Base-by-base conservation (phyloP, 2,888 invertebrate genomes). In the Zaprionus bogoriensis region DNA sequence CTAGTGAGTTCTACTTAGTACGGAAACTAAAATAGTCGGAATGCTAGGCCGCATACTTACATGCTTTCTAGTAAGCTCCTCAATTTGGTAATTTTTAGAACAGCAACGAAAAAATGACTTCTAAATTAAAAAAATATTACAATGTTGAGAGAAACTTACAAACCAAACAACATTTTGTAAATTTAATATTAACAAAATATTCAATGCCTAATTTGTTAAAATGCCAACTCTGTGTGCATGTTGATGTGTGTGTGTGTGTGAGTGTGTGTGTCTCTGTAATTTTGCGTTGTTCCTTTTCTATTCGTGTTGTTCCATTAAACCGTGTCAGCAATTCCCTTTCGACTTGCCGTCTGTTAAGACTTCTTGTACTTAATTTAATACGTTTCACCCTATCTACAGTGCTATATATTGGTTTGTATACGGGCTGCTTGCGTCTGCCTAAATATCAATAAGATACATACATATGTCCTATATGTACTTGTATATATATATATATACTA, bases 371-470 rank as follows among this genome's bases (percentile, higher is more conserved):
- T 71, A 58, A 63, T 69, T 55, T 78, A 57, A 82, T 75, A 82
- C 72, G 82, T 68, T 74, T 78, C 75, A 64, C 67, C 82, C 82
- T 83, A 83, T 87, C 82, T 83, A 83, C 84, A 87, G 81, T 87
- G 70, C 83, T 74, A 69, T 74, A 67, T 61, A 53, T 74, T 62
- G 58, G 55, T 76, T 22, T 42, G 41, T 42, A 77, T 81, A 67
- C 30, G 53, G 48, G 42, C 39, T 53, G 46, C 25, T 4, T 59
- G 39, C 19, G 30, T 45, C 46, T 57, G 42, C 53, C 65, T 59
- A 57, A 63, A 55, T 55, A 68, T 44, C 28, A 36, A 36, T 52
- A 60, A 47, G 14, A 45, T 50, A 22, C 19, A 14, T 48, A 55
- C 46, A 39, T 62, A 48, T 75, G 9, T 51, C 30, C 25, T 36